These are phyloP conservation scores for Laspeyria flexula DNA, from an alignment of 2,888 invertebrate genomes.

Conservation along the genomic window DNA sequence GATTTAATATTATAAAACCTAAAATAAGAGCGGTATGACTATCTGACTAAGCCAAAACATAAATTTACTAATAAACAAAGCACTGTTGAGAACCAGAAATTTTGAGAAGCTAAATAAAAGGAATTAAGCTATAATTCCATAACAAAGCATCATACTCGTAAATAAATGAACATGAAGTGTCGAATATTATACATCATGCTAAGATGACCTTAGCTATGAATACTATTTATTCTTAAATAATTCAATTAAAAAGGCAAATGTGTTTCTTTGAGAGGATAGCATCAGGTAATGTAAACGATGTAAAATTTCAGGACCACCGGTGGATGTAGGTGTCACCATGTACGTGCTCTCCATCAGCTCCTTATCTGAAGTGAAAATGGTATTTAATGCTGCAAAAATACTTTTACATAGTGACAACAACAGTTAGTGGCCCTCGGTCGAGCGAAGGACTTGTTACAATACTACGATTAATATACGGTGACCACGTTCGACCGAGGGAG, in stretches of 20 bases:
- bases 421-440: conserved; percentile 62
- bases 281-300: conserved; percentile 57
- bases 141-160: no score
- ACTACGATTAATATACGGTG: conserved; percentile 13
- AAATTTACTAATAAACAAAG: no score
- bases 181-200: not conserved
- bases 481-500: conserved; percentile 58
- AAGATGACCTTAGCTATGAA: not conserved
- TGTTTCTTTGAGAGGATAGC: conserved; percentile 16
- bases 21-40: no score
- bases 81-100: no score
- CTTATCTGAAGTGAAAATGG: conserved; percentile 94
- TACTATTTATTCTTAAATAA: not conserved
- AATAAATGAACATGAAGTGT: not conserved
- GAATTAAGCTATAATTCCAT: no score
- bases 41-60: no score
- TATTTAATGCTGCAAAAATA: conserved; percentile 62
- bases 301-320: conserved; percentile 90
- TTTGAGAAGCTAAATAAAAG: no score
- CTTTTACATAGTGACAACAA: conserved; percentile 58
- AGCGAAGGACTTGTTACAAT: conserved; percentile 40
- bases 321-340: conserved; percentile 94
- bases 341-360: conserved; percentile 95
- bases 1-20: no score
- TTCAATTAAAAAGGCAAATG: conserved; percentile 4